A percentile compares a stretch with the other conserved stretches of the same genome.
Conservation (phyloP, 1,140 invertebrate genomes). For the Melanaphis sacchari region DNA sequence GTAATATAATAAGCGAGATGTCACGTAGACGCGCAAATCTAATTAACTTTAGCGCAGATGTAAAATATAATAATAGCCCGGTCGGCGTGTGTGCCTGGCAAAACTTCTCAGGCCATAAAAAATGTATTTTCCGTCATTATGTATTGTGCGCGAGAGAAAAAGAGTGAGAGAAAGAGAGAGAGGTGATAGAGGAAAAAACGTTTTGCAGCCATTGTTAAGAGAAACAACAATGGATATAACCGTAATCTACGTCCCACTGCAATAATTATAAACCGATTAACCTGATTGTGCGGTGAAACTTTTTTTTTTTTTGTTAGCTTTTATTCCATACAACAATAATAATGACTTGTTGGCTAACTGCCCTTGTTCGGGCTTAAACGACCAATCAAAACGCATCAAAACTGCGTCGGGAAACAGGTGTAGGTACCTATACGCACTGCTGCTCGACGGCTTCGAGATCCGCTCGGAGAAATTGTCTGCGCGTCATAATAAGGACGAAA, state of each 20-base stretch:
- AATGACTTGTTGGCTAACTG: constrained; percentile 44
- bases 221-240: constrained; percentile 50
- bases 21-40: constrained; percentile 46
- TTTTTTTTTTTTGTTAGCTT: constrained; percentile 30
- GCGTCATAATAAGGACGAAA: not conserved
- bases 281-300: constrained; percentile 57
- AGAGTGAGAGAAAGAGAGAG: not conserved
- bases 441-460: not conserved
- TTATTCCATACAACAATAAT: constrained; percentile 42
- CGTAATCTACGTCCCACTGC: constrained; percentile 45
- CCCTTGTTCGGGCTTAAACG: constrained; percentile 33
- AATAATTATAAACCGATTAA: constrained; percentile 58
- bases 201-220: constrained; percentile 55
- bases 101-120: constrained; percentile 56
- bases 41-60: constrained; percentile 30
- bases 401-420: constrained; percentile 27
- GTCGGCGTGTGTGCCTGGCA: not conserved
- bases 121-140: constrained; percentile 56
- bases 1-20: not conserved
- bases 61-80: constrained; percentile 27
- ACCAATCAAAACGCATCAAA: constrained; percentile 37
- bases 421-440: not conserved
- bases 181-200: not conserved
- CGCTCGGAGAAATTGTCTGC: not conserved
- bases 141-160: not conserved